Evolutionary conservation across 1,140 invertebrate species (phyloP).

Genomic region (Drosophila rhopaloa): DNA sequence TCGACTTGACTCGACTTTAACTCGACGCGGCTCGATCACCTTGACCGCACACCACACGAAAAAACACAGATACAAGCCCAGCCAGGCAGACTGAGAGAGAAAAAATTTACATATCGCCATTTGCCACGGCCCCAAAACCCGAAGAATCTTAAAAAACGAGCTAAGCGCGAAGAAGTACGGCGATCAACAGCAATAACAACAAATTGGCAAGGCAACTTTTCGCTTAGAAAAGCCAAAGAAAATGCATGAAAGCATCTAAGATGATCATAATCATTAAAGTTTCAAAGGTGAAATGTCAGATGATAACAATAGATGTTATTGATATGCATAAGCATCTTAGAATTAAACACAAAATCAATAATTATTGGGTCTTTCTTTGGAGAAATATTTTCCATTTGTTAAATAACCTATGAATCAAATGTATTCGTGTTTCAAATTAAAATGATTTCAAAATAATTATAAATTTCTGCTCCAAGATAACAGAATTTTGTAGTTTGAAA

Average conservation of each 20-base stretch:
- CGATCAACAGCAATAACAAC: conserved; percentile 22
- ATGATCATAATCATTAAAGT: conserved; percentile 20
- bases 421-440: no score
- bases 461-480: no score
- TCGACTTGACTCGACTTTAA: conserved; percentile 30
- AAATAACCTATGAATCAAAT: no score
- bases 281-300: conserved; percentile 1
- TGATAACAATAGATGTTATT: conserved; percentile 4
- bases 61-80: conserved; percentile 11
- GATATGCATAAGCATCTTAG: conserved; percentile 2
- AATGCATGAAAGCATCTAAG: conserved; percentile 1
- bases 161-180: conserved; percentile 12
- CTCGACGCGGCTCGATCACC: conserved; percentile 57
- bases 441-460: no score
- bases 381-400: not conserved
- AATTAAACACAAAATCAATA: conserved; percentile 2
- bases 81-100: conserved; percentile 13
- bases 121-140: conserved; percentile 14
- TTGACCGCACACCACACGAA: conserved; percentile 55
- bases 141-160: conserved; percentile 13
- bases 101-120: conserved; percentile 58
- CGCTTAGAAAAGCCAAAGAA: conserved; percentile 4
- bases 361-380: not conserved
- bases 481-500: no score
- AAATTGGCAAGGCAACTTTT: conserved; percentile 27